Percentiles rank a stretch among this genome's conserved stretches.
phyloP scores from a whole-genome alignment of 2,888 invertebrate genomes.

The Neoaliturus tenellus region DNA sequence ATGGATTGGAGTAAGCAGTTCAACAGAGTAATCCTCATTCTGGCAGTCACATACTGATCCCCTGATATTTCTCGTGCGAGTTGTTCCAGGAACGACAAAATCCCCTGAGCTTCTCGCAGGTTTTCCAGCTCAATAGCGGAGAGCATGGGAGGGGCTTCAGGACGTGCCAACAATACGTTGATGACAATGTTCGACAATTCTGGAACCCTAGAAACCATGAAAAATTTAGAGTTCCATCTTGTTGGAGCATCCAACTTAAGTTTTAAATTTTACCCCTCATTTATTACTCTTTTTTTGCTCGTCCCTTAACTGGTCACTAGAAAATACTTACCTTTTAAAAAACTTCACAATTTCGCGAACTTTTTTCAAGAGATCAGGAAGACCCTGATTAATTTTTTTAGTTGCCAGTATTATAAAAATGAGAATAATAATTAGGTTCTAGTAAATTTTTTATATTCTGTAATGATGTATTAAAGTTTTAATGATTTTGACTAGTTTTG shows the following conservation, averaged over 20 bases:
- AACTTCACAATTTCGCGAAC: slow-evolving; percentile 27
- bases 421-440: background rate
- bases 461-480: background rate
- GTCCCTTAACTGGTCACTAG: background rate
- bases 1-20: slow-evolving; percentile 23
- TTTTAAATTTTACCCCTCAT: slow-evolving; percentile 27
- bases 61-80: slow-evolving; percentile 10
- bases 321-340: background rate
- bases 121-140: slow-evolving; percentile 43
- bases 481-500: background rate
- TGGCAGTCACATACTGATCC: slow-evolving; percentile 16
- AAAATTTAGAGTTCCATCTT: slow-evolving; percentile 39
- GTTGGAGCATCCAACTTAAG: slow-evolving; percentile 6
- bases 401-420: slow-evolving; percentile 1
- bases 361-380: background rate
- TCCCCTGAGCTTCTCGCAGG: background rate
- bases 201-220: slow-evolving; percentile 21
- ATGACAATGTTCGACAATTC: background rate
- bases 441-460: slow-evolving; percentile 25
- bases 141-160: slow-evolving; percentile 45
- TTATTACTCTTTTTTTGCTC: background rate
- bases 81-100: background rate
- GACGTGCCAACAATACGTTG: background rate
- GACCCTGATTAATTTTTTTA: background rate
- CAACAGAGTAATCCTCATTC: slow-evolving; percentile 30